Base-by-base conservation (phyloP, 23 tunicate species). In the Halocynthia aurantium region DNA sequence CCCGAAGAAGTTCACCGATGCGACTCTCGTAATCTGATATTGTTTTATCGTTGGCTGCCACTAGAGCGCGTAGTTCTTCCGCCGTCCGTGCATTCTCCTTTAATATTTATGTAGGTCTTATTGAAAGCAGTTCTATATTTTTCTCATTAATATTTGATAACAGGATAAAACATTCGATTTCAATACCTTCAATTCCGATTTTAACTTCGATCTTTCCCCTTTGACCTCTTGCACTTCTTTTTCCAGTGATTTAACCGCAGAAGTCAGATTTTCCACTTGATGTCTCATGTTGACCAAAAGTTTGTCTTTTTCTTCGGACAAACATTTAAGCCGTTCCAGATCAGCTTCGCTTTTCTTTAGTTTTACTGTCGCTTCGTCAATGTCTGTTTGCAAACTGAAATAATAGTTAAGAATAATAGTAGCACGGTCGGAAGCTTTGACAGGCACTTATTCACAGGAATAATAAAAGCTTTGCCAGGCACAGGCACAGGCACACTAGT, bases 281-380 rank as follows among this genome's bases (percentile, higher is more conserved):
- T 75, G 85, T 13, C 85, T 85, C 12, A 89, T 62, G 61, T 77
- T 87, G 80, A 81, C 56, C n/a, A 76, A 65, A 20, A 79, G 56
- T 22, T 75, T 76, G 22, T 89, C 88, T 52, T 84, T 76, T 51
- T 83, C 96, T 55, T 80, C 85, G 49, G 78, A 80, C 51, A 83
- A 49, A 8, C 75, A 55, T n/a, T 80, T 82, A 44, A 75, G 20
- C 7, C 75, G 77, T 20, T 89, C 96, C 68, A 81, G 72, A 55
- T 89, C 87, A 50, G 62, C 65, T 68, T 84, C 61, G 7, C 66
- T 52, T 19, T 61, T 81, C 55, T 69, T 75, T 51, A 71, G 44
- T 52, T 80, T 56, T 40, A 51, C 20, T 15, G 75, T 51, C 5
- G 70, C 6, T 10, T 84, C 88, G 73, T 61, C 69, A 83, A 69